Percentiles rank a stretch among this genome's conserved stretches.
Conservation (phyloP, 1,140 invertebrate species). For the Papilio polyxenes region DNA sequence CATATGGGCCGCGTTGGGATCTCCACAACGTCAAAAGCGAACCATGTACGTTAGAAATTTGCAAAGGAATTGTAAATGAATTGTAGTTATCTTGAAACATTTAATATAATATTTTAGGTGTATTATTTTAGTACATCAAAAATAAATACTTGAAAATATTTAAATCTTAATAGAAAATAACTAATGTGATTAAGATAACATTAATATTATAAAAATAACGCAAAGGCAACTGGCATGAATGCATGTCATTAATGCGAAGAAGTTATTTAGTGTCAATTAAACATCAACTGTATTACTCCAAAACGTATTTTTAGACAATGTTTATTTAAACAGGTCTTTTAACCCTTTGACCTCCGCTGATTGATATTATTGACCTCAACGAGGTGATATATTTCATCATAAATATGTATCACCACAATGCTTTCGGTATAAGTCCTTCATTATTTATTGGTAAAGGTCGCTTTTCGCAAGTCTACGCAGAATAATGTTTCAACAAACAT, state of each 20-base stretch:
- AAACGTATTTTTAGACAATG: too few relatives aligned
- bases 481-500: too few relatives aligned
- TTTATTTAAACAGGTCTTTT: too few relatives aligned
- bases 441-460: too few relatives aligned
- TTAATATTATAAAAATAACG: not conserved
- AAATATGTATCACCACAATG: too few relatives aligned
- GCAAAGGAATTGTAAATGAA: conserved; percentile 15
- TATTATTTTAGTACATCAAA: not conserved
- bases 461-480: too few relatives aligned
- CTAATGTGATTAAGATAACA: not conserved
- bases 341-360: too few relatives aligned
- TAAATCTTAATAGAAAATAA: not conserved
- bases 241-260: not conserved
- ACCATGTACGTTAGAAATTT: conserved; percentile 15
- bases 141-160: not conserved
- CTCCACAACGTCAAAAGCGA: conserved; percentile 5
- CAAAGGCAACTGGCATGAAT: not conserved
- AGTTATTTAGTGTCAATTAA: too few relatives aligned
- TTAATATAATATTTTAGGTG: not conserved
- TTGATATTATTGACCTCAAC: too few relatives aligned
- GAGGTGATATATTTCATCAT: too few relatives aligned
- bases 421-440: too few relatives aligned
- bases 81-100: not conserved
- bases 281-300: too few relatives aligned
- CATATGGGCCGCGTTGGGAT: conserved; percentile 7